Evolutionary conservation across 2,113 vertebrate genomes (phyloP).

Genomic region (Dromaius novaehollandiae): DNA sequence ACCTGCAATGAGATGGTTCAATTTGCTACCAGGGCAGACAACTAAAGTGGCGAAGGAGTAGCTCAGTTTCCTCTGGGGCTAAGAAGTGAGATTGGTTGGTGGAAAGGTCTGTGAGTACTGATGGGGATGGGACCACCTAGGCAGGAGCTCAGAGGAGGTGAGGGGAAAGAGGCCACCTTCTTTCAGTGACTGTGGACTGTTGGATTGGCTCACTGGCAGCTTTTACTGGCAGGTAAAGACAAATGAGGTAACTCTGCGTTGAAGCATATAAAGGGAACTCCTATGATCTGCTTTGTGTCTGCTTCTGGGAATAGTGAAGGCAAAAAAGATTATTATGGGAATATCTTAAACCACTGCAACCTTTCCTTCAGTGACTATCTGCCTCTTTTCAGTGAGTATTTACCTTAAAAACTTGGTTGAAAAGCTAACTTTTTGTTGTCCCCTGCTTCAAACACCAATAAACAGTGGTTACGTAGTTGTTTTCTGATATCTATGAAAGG

Average conservation of each 20-base stretch:
- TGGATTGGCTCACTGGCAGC: neutral
- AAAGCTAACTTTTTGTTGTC: neutral
- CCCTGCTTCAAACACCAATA: neutral
- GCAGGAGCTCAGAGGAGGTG: neutral
- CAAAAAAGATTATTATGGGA: neutral
- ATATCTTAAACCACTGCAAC: neutral
- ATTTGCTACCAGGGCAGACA: neutral
- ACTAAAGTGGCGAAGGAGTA: neutral
- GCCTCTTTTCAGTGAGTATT: neutral
- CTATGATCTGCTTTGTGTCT: neutral
- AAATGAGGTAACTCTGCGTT: neutral
- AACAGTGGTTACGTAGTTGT: neutral
- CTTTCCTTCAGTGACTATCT: neutral
- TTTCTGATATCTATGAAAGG: neutral
- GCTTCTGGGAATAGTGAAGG: neutral
- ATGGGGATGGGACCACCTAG: neutral
- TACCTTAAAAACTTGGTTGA: neutral
- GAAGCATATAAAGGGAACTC: neutral
- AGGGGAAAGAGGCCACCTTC: neutral
- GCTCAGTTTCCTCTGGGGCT: neutral
- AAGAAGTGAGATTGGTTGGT: neutral
- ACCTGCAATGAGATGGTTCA: neutral
- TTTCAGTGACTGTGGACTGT: neutral
- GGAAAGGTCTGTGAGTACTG: neutral
- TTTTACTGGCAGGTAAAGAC: neutral